Percentiles rank a stretch among this genome's conserved stretches.
Evolutionary conservation across 2,888 invertebrate genomes (phyloP).

Genomic region (Noctua comes): DNA sequence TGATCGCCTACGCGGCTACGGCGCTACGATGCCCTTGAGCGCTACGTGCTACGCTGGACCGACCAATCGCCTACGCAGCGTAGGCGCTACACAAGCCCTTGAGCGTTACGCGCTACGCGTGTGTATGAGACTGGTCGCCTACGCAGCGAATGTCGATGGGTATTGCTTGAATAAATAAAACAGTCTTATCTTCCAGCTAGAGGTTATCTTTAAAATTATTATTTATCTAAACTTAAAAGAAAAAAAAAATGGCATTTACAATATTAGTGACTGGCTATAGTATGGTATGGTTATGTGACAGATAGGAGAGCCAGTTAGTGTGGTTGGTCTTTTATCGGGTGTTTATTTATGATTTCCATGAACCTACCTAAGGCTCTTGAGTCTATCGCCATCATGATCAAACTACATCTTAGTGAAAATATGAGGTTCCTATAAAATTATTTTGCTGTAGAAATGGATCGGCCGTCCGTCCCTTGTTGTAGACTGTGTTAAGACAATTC

Average conservation of each 20-base stretch:
- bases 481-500: background rate
- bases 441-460: background rate
- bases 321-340: background rate
- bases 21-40: constrained; percentile 1
- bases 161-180: background rate
- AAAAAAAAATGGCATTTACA: background rate
- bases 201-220: background rate
- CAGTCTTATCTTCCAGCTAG: background rate
- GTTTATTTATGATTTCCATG: background rate
- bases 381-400: background rate
- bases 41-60: constrained; percentile 7
- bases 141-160: background rate
- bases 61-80: constrained; percentile 7
- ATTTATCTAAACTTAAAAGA: background rate
- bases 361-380: background rate
- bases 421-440: background rate
- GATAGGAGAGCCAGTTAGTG: background rate
- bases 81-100: constrained; percentile 6
- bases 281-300: background rate
- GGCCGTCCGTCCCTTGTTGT: too few relatives aligned
- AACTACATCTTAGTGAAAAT: background rate
- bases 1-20: too few relatives aligned
- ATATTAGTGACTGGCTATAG: background rate
- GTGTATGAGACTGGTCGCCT: too few relatives aligned
- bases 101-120: background rate